These are phyloP conservation scores for Ictalurus furcatus DNA, from an alignment of 2,113 vertebrate species.

Conservation along the genomic window DNA sequence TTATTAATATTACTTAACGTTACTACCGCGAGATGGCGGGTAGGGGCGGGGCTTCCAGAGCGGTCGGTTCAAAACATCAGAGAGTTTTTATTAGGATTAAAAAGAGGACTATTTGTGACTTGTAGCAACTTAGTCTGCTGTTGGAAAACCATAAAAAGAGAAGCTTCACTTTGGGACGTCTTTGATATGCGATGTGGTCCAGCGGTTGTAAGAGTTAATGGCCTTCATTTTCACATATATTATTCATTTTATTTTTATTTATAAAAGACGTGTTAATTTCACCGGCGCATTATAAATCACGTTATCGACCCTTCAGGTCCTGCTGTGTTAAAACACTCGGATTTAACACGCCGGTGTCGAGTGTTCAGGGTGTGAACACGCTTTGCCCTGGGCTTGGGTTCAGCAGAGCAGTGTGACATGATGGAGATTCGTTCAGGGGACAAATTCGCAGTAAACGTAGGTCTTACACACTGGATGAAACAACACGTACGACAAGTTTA, in stretches of 20 bases:
- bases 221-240: background rate
- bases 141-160: too few species aligned
- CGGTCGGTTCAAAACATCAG: background rate
- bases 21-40: background rate
- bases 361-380: background rate
- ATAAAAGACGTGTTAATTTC: background rate
- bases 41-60: background rate
- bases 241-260: background rate
- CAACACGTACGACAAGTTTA: background rate
- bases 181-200: background rate
- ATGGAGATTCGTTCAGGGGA: background rate
- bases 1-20: too few species aligned
- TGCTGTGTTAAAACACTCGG: background rate
- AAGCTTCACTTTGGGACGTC: too few species aligned
- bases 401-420: background rate
- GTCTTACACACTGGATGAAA: background rate
- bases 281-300: background rate
- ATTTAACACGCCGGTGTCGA: background rate
- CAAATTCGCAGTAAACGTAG: background rate
- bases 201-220: background rate
- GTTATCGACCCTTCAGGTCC: background rate
- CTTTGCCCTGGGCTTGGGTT: background rate
- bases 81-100: background rate
- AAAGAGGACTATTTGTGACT: background rate
- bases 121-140: background rate